phyloP scores from a whole-genome alignment of 2,113 vertebrate species.

The Microtus richardsoni region DNA sequence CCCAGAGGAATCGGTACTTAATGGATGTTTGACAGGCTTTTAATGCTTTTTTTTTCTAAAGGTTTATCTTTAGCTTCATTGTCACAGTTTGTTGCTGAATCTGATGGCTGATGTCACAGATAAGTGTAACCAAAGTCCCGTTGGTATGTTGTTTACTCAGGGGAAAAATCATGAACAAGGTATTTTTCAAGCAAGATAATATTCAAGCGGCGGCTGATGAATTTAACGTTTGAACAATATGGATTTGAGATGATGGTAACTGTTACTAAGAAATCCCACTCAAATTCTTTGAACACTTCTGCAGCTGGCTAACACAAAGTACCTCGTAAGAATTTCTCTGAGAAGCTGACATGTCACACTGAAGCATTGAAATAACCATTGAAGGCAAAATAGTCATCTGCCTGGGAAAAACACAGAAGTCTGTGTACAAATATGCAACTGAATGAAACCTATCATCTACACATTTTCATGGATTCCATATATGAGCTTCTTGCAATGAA shows the following conservation, averaged over 20 bases:
- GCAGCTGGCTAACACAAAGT: not conserved
- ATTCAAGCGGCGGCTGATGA: not conserved
- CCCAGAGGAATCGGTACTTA: slow-evolving; percentile 43
- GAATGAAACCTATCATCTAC: not conserved
- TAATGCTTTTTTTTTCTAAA: slow-evolving; percentile 45
- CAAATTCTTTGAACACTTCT: not conserved
- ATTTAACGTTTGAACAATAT: not conserved
- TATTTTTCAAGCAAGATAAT: slow-evolving; percentile 24
- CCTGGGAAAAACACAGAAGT: not conserved
- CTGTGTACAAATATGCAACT: not conserved
- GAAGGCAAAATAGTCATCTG: not conserved
- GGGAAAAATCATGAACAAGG: slow-evolving; percentile 7
- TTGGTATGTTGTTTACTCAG: slow-evolving; percentile 51
- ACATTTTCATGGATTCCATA: not conserved
- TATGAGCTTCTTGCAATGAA: not conserved
- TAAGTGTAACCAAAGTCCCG: slow-evolving; percentile 43
- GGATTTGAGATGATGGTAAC: not conserved
- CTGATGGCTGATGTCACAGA: slow-evolving; percentile 56
- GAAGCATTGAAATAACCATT: not conserved
- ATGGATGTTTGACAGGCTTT: slow-evolving; percentile 63
- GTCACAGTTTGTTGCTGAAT: slow-evolving; percentile 59
- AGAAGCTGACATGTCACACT: not conserved
- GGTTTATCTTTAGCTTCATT: slow-evolving; percentile 42
- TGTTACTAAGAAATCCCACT: not conserved
- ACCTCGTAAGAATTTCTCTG: not conserved